These are phyloP conservation scores for Seriola dumerili DNA, from an alignment of 2,113 vertebrate species.

Conservation along the genomic window DNA sequence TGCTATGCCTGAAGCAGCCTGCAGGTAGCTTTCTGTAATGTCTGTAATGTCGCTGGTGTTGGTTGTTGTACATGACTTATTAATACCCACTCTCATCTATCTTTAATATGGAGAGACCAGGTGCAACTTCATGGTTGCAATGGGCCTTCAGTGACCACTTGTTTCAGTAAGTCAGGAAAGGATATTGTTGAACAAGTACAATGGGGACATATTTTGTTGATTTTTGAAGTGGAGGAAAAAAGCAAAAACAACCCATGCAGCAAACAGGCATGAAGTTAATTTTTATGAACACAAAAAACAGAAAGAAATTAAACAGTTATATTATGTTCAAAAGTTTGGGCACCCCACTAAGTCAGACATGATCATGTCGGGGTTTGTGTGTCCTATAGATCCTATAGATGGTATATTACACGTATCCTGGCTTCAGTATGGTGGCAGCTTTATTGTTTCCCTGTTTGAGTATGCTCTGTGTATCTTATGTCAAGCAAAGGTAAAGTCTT, in stretches of 20 bases:
- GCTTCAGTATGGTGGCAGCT: not conserved
- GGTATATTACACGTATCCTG: not conserved
- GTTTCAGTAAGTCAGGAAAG: constrained; percentile 10
- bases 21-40: not conserved
- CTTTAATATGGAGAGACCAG: constrained; percentile 62
- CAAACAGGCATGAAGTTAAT: not conserved
- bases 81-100: constrained; percentile 66
- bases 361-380: too few relatives aligned
- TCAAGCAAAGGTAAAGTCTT: constrained; percentile 4
- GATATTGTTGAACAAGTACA: not conserved
- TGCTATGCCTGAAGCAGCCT: not conserved
- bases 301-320: not conserved
- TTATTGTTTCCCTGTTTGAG: not conserved
- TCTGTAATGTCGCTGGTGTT: constrained; percentile 51
- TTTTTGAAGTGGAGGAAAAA: too few relatives aligned
- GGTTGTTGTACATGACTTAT: constrained; percentile 68
- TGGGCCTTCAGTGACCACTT: constrained; percentile 23
- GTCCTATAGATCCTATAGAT: too few relatives aligned
- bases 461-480: not conserved
- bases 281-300: not conserved
- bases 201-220: not conserved
- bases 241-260: not conserved
- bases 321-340: not conserved
- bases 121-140: constrained; percentile 30
- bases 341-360: not conserved